Evolutionary conservation across 2,797 vertebrate species (phyloP).

Genomic region (Remorina albescens): DNA sequence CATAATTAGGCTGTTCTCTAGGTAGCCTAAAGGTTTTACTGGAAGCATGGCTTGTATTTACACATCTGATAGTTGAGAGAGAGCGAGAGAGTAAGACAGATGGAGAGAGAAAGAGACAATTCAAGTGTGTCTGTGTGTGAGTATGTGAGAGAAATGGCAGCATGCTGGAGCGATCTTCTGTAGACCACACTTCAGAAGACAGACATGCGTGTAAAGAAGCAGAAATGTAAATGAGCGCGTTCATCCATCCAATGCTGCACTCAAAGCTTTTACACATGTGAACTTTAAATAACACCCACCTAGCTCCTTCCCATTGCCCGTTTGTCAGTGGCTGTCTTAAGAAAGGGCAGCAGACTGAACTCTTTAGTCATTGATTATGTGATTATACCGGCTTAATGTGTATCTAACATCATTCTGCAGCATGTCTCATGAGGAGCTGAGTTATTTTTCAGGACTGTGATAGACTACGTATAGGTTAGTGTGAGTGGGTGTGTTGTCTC

Average conservation of each 20-base stretch:
- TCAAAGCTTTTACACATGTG: slow-evolving; percentile 64
- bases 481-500: slow-evolving; percentile 52
- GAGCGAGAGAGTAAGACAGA: slow-evolving; percentile 40
- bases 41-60: slow-evolving; percentile 71
- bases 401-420: slow-evolving; percentile 32
- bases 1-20: slow-evolving; percentile 69
- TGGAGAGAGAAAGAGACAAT: slow-evolving; percentile 45
- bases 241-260: slow-evolving; percentile 59
- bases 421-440: slow-evolving; percentile 44
- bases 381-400: slow-evolving; percentile 55
- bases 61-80: slow-evolving; percentile 70
- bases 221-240: slow-evolving; percentile 73
- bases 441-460: slow-evolving; percentile 14
- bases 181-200: slow-evolving; percentile 55
- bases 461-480: slow-evolving; percentile 20
- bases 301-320: slow-evolving; percentile 47
- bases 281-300: slow-evolving; percentile 77
- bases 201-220: slow-evolving; percentile 54
- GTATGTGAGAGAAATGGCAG: slow-evolving; percentile 46
- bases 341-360: slow-evolving; percentile 63
- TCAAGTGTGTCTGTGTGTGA: slow-evolving; percentile 14
- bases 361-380: slow-evolving; percentile 74
- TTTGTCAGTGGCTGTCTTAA: slow-evolving; percentile 54
- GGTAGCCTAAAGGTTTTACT: slow-evolving; percentile 71
- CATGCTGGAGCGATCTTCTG: slow-evolving; percentile 47